phyloP scores from a whole-genome alignment of 2,113 vertebrate species.

The Coptodon rendalli region DNA sequence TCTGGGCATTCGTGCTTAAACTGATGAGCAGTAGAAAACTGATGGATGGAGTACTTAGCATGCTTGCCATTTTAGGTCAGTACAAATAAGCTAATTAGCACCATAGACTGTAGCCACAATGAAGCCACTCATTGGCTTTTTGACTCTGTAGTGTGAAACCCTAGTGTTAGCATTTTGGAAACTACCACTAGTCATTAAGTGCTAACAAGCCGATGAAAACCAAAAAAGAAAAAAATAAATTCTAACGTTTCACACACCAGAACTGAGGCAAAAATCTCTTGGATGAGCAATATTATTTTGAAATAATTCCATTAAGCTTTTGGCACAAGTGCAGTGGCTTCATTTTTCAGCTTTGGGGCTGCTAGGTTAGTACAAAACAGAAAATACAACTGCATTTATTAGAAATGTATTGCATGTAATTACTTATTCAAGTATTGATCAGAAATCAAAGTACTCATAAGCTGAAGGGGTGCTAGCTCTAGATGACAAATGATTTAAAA shows the following conservation, averaged over 20 bases:
- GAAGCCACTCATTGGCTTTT: not conserved
- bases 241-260: not conserved
- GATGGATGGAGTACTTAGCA: not conserved
- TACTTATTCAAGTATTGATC: not conserved
- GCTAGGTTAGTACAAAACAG: not conserved
- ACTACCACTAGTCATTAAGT: not conserved
- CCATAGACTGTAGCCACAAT: not conserved
- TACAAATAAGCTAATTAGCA: not conserved
- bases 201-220: not conserved
- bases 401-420: not conserved
- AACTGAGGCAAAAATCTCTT: not conserved
- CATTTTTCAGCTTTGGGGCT: not conserved
- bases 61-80: not conserved
- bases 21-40: not conserved
- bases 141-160: not conserved
- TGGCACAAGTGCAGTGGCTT: not conserved
- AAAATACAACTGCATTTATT: not conserved
- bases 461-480: not conserved
- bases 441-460: not conserved
- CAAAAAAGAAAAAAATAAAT: not conserved
- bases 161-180: not conserved
- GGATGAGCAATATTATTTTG: not conserved
- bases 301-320: not conserved
- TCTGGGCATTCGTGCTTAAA: not conserved
- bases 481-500: not conserved